Evolutionary conservation across 2,888 invertebrate genomes (phyloP), one percentile per base, ranked within the genome.

Genomic region (Arge pagana): DNA sequence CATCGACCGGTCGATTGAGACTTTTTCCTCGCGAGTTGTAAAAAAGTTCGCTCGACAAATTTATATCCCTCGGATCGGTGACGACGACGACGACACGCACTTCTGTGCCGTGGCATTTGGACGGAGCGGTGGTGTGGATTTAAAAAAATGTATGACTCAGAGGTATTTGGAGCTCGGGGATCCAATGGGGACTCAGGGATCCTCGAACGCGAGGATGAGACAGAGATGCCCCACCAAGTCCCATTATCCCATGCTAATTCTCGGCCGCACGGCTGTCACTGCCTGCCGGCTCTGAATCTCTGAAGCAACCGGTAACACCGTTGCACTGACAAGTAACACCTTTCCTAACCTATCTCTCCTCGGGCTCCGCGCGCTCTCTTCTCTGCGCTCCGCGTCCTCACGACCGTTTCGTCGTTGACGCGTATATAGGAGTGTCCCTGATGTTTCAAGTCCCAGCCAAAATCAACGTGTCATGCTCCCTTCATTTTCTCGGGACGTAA

Each of bases 171-270:
- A 35, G 23, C 45, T 33, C 23, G 24, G 33, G 45, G n/a, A n/a
- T 18, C 7, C 31, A 13, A 45, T 35, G n/a, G 33, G 42, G 42
- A 65, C 65, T 66, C 66, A 67, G 63, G 66, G 65, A 66, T 60
- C 70, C 66, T 67, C 66, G 62, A 63, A n/a, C n/a, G n/a, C n/a
- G n/a, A n/a, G n/a, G n/a, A n/a, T n/a, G n/a, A n/a, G 63, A 54
- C 60, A 53, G 66, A 65, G 68, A 66, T 68, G 68, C 66, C 36
- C 48, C 59, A 66, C 66, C 63, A 67, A 66, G 70, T 74, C 72
- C 73, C 70, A 75, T 76, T 76, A 76, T 75, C 76, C 74, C 74
- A 76, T 75, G 76, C 74, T 75, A 76, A 76, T 76, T 76, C 70
- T 66, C 59, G 64, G 67, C 68, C 63, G n/a, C n/a, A 67, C 65